These are phyloP conservation scores for Cheilosia scutellata DNA, from an alignment of 2,888 invertebrate species.

Conservation along the genomic window DNA sequence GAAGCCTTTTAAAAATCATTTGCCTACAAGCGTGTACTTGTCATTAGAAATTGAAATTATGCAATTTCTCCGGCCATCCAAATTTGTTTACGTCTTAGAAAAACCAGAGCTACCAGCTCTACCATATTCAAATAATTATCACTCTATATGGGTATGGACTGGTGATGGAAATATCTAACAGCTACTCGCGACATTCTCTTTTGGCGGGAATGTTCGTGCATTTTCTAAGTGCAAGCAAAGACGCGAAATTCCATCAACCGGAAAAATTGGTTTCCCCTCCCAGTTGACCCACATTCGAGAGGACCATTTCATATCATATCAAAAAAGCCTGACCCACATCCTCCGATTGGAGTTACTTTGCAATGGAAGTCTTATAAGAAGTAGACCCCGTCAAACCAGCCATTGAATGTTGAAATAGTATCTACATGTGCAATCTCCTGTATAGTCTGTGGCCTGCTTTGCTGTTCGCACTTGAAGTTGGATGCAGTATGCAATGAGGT, in stretches of 20 bases:
- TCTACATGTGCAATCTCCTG: background rate
- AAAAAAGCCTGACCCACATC: slow-evolving; percentile 55
- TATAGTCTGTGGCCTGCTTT: background rate
- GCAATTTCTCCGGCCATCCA: slow-evolving; percentile 4
- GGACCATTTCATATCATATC: slow-evolving; percentile 33
- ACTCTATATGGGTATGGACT: slow-evolving; percentile 6
- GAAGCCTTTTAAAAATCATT: slow-evolving; percentile 14
- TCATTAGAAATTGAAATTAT: slow-evolving; percentile 47
- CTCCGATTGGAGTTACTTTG: background rate
- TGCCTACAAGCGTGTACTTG: slow-evolving; percentile 5
- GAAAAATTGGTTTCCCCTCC: slow-evolving; percentile 36
- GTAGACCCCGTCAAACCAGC: slow-evolving; percentile 15
- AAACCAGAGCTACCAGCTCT: slow-evolving; percentile 1
- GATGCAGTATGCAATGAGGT: background rate
- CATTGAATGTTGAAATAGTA: slow-evolving; percentile 11
- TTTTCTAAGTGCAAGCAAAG: slow-evolving; percentile 16
- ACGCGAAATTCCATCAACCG: slow-evolving; percentile 31
- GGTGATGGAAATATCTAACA: slow-evolving; percentile 16
- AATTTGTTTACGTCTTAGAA: background rate
- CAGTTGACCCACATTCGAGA: slow-evolving; percentile 39
- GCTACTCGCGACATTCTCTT: slow-evolving; percentile 41
- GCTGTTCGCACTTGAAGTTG: slow-evolving; percentile 5
- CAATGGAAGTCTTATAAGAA: slow-evolving; percentile 1
- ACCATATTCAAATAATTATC: slow-evolving; percentile 31
- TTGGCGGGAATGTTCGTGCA: background rate